A percentile compares a stretch with the other conserved stretches of the same genome.
Evolutionary conservation across 2,888 invertebrate genomes (phyloP).

Genomic region (Rhorus exstirpatorius): DNA sequence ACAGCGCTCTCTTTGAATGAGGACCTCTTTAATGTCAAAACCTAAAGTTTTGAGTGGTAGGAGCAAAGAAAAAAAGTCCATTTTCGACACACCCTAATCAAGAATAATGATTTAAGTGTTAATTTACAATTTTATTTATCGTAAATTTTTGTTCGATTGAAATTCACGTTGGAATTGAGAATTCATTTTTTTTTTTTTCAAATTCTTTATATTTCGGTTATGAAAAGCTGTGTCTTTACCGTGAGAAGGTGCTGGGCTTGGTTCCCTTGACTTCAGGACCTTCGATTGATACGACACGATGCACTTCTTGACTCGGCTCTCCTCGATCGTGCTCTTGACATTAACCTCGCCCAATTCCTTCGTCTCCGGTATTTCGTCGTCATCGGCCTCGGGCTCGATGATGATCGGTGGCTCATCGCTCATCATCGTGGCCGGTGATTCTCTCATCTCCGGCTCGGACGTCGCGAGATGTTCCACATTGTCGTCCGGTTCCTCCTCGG

Average conservation of each 20-base stretch:
- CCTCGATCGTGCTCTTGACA: conserved; percentile 80
- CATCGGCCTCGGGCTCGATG: conserved; percentile 76
- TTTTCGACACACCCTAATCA: too few relatives aligned
- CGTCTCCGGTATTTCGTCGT: conserved; percentile 77
- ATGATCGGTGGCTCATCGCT: conserved; percentile 74
- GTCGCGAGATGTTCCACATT: conserved; percentile 67
- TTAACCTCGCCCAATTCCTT: conserved; percentile 81
- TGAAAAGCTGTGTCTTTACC: conserved; percentile 71
- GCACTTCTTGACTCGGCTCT: conserved; percentile 83
- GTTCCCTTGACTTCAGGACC: conserved; percentile 79
- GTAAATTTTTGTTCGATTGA: too few relatives aligned
- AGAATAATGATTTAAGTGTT: too few relatives aligned
- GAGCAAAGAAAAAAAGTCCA: too few relatives aligned
- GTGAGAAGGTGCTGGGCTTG: conserved; percentile 82
- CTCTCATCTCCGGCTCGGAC: conserved; percentile 58
- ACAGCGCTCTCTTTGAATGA: too few relatives aligned
- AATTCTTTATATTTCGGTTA: too few relatives aligned
- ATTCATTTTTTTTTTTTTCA: neutral
- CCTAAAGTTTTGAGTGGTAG: too few relatives aligned
- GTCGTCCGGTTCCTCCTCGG: conserved; percentile 62
- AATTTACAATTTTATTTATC: too few relatives aligned
- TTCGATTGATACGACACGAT: conserved; percentile 84
- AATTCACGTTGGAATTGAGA: too few relatives aligned
- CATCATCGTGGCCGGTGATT: conserved; percentile 70
- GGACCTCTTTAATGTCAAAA: too few relatives aligned